Conservation (phyloP, 2,113 vertebrate genomes). For the Xenopus laevis region DNA sequence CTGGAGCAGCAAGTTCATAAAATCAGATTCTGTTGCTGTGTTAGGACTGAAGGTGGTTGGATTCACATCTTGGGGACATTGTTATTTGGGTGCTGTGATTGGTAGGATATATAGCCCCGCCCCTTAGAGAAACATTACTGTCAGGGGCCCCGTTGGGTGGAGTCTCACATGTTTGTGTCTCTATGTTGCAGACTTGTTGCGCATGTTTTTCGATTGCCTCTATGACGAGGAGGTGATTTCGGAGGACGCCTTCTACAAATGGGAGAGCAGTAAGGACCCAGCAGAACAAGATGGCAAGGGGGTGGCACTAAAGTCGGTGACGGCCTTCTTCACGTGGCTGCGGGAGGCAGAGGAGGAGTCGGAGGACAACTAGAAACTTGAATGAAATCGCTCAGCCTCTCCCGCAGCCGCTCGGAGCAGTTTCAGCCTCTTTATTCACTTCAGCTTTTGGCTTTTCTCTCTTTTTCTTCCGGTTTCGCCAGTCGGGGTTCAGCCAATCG, state of each 20-base stretch:
- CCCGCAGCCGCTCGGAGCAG: constrained; percentile 50
- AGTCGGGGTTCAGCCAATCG: constrained; percentile 79
- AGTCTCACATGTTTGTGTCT: background rate
- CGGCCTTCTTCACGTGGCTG: constrained; percentile 95
- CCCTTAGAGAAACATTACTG: too few species aligned
- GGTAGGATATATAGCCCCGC: too few species aligned
- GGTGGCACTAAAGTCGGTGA: constrained; percentile 90
- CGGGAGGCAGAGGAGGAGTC: constrained; percentile 97
- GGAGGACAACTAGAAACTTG: constrained; percentile 86
- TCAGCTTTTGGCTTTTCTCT: constrained; percentile 49
- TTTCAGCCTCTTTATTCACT: constrained; percentile 77
- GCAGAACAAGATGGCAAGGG: constrained; percentile 91
- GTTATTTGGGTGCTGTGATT: too few species aligned
- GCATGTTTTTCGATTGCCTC: constrained; percentile 98
- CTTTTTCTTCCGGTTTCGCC: constrained; percentile 63
- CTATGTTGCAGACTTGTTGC: constrained; percentile 76
- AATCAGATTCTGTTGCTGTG: too few species aligned
- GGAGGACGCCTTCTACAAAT: constrained; percentile 94
- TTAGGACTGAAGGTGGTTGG: too few species aligned
- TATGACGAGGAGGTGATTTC: constrained; percentile 98
- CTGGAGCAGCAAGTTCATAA: too few species aligned
- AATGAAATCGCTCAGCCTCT: constrained; percentile 7
- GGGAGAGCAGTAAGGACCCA: constrained; percentile 93
- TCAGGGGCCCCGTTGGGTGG: too few species aligned
- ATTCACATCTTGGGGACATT: too few species aligned